A percentile compares a stretch with the other conserved stretches of the same genome.
These are phyloP conservation scores for Stenodema calcarata DNA, from an alignment of 2,888 invertebrate genomes.

Conservation along the genomic window DNA sequence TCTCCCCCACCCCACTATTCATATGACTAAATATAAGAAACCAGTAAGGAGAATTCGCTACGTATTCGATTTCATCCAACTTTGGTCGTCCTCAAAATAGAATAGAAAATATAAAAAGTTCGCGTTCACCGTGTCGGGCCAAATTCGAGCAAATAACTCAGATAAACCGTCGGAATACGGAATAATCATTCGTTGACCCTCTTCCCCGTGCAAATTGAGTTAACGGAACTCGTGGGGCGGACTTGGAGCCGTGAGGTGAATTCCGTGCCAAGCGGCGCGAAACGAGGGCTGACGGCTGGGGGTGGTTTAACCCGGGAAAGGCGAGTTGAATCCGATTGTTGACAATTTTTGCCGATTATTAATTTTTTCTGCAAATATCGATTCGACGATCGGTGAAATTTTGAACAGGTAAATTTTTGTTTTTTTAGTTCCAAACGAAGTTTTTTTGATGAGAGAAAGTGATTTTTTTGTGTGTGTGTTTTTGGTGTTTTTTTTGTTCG, in stretches of 20 bases:
- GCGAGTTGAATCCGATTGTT: neutral
- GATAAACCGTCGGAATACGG: neutral
- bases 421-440: neutral
- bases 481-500: neutral
- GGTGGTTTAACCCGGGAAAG: neutral
- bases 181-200: conserved; percentile 16
- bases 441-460: neutral
- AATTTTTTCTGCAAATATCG: too few relatives aligned
- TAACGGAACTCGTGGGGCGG: conserved; percentile 3
- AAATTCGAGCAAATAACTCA: conserved; percentile 1
- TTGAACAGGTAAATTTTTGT: too few relatives aligned
- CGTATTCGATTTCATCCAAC: too few relatives aligned
- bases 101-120: too few relatives aligned
- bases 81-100: too few relatives aligned
- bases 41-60: too few relatives aligned
- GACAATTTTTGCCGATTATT: too few relatives aligned
- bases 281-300: neutral
- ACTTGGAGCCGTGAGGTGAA: neutral
- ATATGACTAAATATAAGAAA: too few relatives aligned
- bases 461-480: neutral
- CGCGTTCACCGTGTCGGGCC: neutral
- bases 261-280: neutral
- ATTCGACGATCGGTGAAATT: too few relatives aligned
- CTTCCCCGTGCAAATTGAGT: conserved; percentile 25
- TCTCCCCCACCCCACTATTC: too few relatives aligned